phyloP scores from a whole-genome alignment of 2,113 vertebrate species.

The Plecturocebus donacophilus region DNA sequence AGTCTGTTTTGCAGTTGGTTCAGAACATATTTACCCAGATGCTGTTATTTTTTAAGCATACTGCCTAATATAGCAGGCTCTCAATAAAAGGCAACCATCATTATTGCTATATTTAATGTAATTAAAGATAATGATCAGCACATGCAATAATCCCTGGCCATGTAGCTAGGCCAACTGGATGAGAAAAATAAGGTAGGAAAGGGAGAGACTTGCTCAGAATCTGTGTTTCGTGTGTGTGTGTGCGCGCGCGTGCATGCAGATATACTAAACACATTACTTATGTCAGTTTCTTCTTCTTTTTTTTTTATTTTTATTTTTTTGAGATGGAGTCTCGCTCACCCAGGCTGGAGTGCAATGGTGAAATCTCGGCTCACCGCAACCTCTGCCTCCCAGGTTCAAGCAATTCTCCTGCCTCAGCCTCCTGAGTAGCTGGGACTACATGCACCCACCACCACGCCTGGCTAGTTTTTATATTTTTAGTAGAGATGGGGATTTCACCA shows the following conservation, averaged over 20 bases:
- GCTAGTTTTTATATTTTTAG: too few species aligned
- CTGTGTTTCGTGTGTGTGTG: too few species aligned
- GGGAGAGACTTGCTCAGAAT: not conserved
- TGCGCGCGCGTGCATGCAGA: accelerated
- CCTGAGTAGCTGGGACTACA: too few species aligned
- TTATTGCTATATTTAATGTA: not conserved
- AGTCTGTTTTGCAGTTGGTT: not conserved
- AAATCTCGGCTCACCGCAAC: too few species aligned
- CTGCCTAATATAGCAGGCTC: not conserved
- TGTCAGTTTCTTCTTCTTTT: too few species aligned
- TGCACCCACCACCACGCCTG: too few species aligned
- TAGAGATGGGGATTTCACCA: too few species aligned
- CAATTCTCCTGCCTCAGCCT: too few species aligned
- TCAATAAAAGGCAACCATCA: not conserved
- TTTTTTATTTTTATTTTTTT: not conserved
- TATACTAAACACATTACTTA: not conserved
- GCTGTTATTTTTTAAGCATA: not conserved
- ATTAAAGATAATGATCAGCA: not conserved
- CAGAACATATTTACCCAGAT: not conserved
- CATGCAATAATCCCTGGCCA: not conserved
- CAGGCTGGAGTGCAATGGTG: too few species aligned
- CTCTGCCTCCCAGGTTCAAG: too few species aligned
- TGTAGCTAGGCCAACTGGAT: not conserved
- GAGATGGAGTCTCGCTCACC: too few species aligned
- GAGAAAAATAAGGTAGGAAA: not conserved